A percentile compares a stretch with the other conserved stretches of the same genome.
Conservation (phyloP, 2,113 vertebrate genomes). For the Terrapene triunguis region DNA sequence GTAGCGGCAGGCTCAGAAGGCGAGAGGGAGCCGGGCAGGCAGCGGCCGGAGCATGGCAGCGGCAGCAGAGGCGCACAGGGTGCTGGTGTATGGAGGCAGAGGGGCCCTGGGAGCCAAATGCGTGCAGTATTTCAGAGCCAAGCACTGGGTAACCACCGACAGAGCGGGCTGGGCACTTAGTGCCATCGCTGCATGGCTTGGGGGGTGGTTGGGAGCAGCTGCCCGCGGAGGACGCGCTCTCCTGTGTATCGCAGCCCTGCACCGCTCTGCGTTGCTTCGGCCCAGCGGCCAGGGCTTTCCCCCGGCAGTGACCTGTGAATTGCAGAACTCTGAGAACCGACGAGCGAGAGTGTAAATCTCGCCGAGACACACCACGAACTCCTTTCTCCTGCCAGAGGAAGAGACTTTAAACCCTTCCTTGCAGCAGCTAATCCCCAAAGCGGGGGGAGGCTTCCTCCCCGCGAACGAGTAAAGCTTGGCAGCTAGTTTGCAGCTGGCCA, state of each 20-base stretch:
- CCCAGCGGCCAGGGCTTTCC: not conserved
- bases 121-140: conserved; percentile 87
- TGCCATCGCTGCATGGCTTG: not conserved
- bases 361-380: not conserved
- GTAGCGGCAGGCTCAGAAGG: no score
- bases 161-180: not conserved
- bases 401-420: no score
- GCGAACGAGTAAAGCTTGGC: not conserved
- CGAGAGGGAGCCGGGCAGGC: fast-evolving
- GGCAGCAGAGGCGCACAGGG: conserved; percentile 78
- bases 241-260: no score
- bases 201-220: not conserved
- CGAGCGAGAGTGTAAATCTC: no score
- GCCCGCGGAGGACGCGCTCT: no score
- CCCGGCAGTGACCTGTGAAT: not conserved
- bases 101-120: conserved; percentile 91
- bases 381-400: not conserved
- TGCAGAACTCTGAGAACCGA: not conserved
- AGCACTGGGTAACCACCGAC: conserved; percentile 84
- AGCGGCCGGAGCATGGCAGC: not conserved
- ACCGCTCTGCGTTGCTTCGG: not conserved
- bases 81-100: conserved; percentile 90
- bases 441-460: not conserved
- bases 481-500: no score
- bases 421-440: not conserved